A percentile compares a stretch with the other conserved stretches of the same genome.
Evolutionary conservation across 2,113 vertebrate genomes (phyloP).

Genomic region (Poeciliopsis prolifica): DNA sequence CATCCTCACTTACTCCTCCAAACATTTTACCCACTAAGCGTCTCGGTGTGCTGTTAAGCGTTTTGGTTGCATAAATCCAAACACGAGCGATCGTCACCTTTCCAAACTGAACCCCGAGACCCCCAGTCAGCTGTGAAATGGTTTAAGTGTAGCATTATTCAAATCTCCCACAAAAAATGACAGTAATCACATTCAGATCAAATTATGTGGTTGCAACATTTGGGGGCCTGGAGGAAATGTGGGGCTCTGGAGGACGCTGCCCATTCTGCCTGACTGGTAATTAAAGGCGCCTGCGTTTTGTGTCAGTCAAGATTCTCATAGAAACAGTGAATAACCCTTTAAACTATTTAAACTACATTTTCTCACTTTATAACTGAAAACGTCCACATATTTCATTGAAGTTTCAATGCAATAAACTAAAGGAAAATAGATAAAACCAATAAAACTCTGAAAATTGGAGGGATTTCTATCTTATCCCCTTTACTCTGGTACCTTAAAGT

Average conservation of each 20-base stretch:
- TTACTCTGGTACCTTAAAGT: not conserved
- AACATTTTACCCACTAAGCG: not conserved
- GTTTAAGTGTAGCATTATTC: not conserved
- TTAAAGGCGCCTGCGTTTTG: not conserved
- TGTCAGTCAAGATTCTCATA: slow-evolving; percentile 4
- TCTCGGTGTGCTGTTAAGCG: not conserved
- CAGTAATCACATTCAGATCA: slow-evolving; percentile 26
- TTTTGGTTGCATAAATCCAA: not conserved
- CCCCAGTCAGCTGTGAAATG: slow-evolving; percentile 1
- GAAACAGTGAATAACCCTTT: slow-evolving; percentile 9
- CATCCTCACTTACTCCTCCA: not conserved
- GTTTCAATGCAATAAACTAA: not conserved
- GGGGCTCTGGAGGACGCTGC: slow-evolving; percentile 5
- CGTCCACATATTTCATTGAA: not conserved
- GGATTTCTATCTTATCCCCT: not conserved
- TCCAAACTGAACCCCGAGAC: not conserved
- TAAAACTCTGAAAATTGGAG: no score
- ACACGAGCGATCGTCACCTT: not conserved
- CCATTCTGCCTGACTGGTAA: slow-evolving; percentile 2
- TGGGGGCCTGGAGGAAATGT: slow-evolving; percentile 4
- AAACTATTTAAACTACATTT: not conserved
- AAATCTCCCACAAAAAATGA: not conserved
- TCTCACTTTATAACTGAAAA: not conserved
- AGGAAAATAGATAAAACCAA: not conserved
- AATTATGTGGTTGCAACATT: slow-evolving; percentile 12